A percentile compares a stretch with the other conserved stretches of the same genome.
Evolutionary conservation across 2,888 invertebrate genomes (phyloP).

Genomic region (Sympetrum striolatum): DNA sequence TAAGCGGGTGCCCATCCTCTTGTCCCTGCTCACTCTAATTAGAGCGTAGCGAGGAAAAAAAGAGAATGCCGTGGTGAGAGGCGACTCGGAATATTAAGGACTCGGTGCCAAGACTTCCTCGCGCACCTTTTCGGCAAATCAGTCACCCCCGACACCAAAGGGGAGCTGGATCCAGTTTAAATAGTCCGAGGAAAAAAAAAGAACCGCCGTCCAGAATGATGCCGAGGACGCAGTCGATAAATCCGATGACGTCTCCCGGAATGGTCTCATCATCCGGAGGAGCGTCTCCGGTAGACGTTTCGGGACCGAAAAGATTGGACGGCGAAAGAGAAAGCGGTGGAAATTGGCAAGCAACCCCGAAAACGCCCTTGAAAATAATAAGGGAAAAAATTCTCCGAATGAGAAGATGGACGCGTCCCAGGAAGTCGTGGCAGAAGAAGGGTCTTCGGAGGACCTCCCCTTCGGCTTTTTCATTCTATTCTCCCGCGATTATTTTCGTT

Average conservation of each 20-base stretch:
- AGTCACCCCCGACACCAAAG: background rate
- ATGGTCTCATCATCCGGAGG: background rate
- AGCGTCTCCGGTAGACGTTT: background rate
- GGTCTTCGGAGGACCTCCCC: background rate
- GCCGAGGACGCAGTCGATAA: background rate
- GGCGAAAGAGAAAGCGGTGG: background rate
- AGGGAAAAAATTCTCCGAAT: background rate
- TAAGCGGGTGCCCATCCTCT: background rate
- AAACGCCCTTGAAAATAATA: conserved; percentile 35
- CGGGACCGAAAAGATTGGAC: background rate
- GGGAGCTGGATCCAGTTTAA: background rate
- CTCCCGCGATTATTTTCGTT: background rate
- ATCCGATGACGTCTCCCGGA: background rate
- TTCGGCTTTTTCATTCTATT: background rate
- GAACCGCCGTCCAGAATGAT: background rate
- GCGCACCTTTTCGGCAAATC: background rate
- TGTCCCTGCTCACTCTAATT: background rate
- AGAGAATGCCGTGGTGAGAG: background rate
- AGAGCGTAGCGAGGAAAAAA: background rate
- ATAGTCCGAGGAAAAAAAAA: background rate
- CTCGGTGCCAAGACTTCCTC: background rate
- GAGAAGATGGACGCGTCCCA: conserved; percentile 25
- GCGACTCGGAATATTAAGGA: background rate
- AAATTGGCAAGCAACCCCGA: conserved; percentile 31
- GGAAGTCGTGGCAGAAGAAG: background rate